Evolutionary conservation across 2,113 vertebrate species (phyloP).

Genomic region (Cyanocitta stelleri): DNA sequence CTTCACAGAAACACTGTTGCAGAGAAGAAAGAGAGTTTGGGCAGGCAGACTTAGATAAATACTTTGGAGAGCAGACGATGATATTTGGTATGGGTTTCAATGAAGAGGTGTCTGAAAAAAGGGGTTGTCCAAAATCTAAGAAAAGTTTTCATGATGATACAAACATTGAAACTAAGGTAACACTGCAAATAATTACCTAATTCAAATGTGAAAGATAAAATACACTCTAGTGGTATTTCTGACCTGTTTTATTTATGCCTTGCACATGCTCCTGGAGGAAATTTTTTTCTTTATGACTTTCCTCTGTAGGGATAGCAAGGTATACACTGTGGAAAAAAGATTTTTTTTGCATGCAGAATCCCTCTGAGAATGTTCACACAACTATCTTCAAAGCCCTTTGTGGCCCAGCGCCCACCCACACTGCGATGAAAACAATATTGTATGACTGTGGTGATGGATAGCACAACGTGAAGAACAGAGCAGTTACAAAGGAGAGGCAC

Average conservation of each 20-base stretch:
- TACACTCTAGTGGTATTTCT: neutral
- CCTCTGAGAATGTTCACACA: neutral
- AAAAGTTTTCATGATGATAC: neutral
- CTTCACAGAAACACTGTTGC: neutral
- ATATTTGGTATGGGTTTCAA: neutral
- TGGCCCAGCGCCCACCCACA: neutral
- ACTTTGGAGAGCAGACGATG: neutral
- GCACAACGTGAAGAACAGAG: neutral
- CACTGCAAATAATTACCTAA: neutral
- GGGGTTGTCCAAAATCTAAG: neutral
- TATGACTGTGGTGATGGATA: neutral
- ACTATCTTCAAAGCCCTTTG: neutral
- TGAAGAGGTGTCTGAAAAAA: neutral
- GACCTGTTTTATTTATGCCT: neutral
- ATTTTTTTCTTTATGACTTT: neutral
- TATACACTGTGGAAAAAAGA: neutral
- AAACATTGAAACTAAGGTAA: neutral
- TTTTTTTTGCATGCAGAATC: neutral
- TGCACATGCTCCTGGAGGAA: neutral
- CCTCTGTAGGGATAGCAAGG: neutral
- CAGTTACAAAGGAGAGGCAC: neutral
- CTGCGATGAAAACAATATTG: neutral
- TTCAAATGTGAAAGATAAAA: neutral
- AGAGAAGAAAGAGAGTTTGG: neutral
- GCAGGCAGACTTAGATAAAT: neutral